A percentile compares a stretch with the other conserved stretches of the same genome.
Conservation (phyloP, 2,113 vertebrate genomes). For the Paramormyrops kingsleyae region DNA sequence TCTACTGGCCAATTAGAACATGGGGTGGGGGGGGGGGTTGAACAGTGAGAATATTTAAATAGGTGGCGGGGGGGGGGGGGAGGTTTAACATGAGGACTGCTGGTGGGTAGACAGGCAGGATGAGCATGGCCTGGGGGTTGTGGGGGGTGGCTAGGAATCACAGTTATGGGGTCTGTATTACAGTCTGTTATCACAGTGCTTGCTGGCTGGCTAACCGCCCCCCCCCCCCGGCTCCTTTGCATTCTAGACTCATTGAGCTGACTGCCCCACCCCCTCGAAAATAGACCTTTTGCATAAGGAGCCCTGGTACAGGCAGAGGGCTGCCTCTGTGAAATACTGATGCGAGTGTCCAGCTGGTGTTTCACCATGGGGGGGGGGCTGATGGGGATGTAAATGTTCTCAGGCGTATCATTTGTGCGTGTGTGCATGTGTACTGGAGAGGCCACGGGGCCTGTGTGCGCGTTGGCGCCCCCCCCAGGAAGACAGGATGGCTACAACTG, state of each 20-base stretch:
- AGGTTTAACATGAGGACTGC: not conserved
- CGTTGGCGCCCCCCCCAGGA: not conserved
- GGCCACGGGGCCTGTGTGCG: not conserved
- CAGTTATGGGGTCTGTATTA: slow-evolving; percentile 60
- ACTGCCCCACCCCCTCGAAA: not conserved
- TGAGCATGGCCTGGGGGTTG: not conserved
- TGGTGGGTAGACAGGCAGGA: not conserved
- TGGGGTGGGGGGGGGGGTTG: slow-evolving; percentile 9
- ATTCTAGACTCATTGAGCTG: not conserved
- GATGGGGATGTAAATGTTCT: not conserved
- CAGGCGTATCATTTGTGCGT: not conserved
- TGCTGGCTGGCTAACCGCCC: slow-evolving; percentile 39
- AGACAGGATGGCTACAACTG: slow-evolving; percentile 15
- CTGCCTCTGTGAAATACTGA: not conserved
- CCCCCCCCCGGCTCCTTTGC: not conserved
- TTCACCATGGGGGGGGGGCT: not conserved
- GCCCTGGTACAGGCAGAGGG: not conserved
- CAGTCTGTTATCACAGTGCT: slow-evolving; percentile 71
- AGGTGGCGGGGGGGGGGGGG: not conserved
- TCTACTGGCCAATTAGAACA: not conserved
- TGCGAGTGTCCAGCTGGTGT: not conserved
- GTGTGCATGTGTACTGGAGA: not conserved
- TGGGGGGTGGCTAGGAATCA: slow-evolving; percentile 36
- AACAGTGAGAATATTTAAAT: not conserved
- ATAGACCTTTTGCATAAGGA: not conserved